Evolutionary conservation across 2,888 invertebrate genomes (phyloP), one percentile per base, ranked within the genome.

Genomic region (Drosophila picticornis): DNA sequence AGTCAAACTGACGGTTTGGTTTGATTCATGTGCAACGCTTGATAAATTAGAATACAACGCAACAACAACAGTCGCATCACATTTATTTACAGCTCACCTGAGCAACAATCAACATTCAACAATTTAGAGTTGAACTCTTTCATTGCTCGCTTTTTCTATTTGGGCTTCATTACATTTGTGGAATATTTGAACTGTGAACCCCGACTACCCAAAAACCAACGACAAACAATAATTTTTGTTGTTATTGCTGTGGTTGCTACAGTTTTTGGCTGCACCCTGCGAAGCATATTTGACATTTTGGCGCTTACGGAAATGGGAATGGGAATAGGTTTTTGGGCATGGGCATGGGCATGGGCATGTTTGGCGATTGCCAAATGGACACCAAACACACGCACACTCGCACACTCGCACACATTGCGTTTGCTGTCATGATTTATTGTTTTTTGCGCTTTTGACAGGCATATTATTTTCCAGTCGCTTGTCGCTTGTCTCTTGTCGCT

Each of bases 361-460:
- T 56, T 7, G 60, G 22, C 58, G 40, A 81, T 80, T 80, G 82
- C 80, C 72, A 81, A 80, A 80, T 78, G 79, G 59, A 62, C 52
- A 66, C 19, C 53, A 52, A 51, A 67, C 60, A 11, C 73, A 50
- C 9, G 22, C 13, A 11, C 46, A 11, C n/a, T 1, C 22, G 0
- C n/a, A 50, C 25, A 51, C 34, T 59, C 51, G 1, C n/a, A 43
- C 22, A 69, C 34, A 57, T 66, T 81, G 73, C 67, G 79, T 75
- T 83, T 69, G 79, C 51, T 69, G 72, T 59, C 74, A 80, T 89
- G 84, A 89, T 85, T 85, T 89, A 87, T 88, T 70, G 89, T 68
- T 75, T 66, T 80, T 68, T 77, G 25, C 25, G 25, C 46, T 72
- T 89, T 83, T 82, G 88, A 89, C 87, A 82, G 71, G 65, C 75